Evolutionary conservation across 2,888 invertebrate species (phyloP), one percentile per base, ranked within the genome.

Genomic region (Zhuqinia jingwanae): DNA sequence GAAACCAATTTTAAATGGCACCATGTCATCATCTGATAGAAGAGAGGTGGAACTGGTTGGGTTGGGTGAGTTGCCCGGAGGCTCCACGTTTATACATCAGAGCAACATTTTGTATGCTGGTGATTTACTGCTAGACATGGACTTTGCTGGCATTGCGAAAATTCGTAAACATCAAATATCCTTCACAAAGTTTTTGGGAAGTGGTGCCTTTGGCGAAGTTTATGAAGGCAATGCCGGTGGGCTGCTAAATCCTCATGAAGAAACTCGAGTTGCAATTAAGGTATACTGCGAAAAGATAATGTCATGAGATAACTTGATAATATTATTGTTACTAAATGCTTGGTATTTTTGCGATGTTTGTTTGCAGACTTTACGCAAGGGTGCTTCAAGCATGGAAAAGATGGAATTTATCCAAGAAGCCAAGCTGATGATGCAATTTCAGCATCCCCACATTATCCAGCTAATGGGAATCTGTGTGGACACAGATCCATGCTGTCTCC

Each of bases 201-300:
- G 97, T 85, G 99, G 99, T 0, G 98, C 98, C 0, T 99, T 99
- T 92, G 99, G 99, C 0, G 98, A 99, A 93, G 99, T 99, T 0
- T 98, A 96, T 92, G 97, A 98, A 93, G 99, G 99, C 0, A 94
- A 96, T 87, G 96, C 97, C 0, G 91, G 92, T 0, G 94, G 94
- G 77, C 76, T 85, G n/a, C 17, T 80, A 5, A 94, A 94, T 6
- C 93, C 93, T 47, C 93, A 93, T 25, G 91, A 91, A 30, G 95
- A 95, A 84, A 89, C 85, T 0, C 95, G 95, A 91, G 97, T 98
- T n/a, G 98, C 98, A 13, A 96, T 98, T 47, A 98, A 98, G 94
- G 96, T 96, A 92, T 90, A 60, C n/a, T n/a, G n/a, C n/a, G n/a
- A n/a, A n/a, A n/a, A n/a, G n/a, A n/a, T n/a, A n/a, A n/a, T n/a